A percentile compares a stretch with the other conserved stretches of the same genome.
Evolutionary conservation across 1,140 invertebrate genomes (phyloP).

Genomic region (Drosophila repletoides): DNA sequence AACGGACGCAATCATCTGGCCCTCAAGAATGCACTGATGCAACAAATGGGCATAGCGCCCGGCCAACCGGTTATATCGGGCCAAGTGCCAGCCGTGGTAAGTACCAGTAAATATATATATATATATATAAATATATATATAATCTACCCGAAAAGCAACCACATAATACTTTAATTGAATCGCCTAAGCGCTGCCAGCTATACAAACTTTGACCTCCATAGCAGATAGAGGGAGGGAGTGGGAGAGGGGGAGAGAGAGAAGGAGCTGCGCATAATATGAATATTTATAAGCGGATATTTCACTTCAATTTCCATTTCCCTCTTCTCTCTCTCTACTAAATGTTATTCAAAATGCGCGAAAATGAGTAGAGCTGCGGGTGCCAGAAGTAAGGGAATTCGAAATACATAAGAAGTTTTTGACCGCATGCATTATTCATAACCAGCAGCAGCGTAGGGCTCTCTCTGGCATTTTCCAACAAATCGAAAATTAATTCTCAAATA

Average conservation of each 20-base stretch:
- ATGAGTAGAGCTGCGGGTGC: slow-evolving; percentile 38
- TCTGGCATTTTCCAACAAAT: slow-evolving; percentile 56
- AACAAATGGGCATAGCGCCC: slow-evolving; percentile 95
- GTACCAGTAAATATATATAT: no score
- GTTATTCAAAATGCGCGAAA: slow-evolving; percentile 65
- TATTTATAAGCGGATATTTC: slow-evolving; percentile 64
- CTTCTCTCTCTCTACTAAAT: slow-evolving; percentile 26
- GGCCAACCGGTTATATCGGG: slow-evolving; percentile 93
- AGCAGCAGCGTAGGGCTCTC: background rate
- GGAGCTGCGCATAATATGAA: slow-evolving; percentile 62
- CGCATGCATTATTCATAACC: slow-evolving; percentile 66
- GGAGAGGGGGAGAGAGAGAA: no score
- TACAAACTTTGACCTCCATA: background rate
- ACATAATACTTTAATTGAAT: slow-evolving; percentile 76
- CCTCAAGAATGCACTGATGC: slow-evolving; percentile 97
- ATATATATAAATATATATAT: no score
- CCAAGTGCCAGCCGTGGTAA: slow-evolving; percentile 95
- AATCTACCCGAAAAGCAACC: slow-evolving; percentile 12
- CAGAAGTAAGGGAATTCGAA: slow-evolving; percentile 1
- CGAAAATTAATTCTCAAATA: slow-evolving; percentile 77
- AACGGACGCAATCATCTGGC: slow-evolving; percentile 99
- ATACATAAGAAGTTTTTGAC: slow-evolving; percentile 14
- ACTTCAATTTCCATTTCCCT: slow-evolving; percentile 27
- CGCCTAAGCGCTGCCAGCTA: slow-evolving; percentile 14
- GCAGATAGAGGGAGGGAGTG: background rate